A percentile compares a stretch with the other conserved stretches of the same genome.
phyloP scores from a whole-genome alignment of 2,113 vertebrate species.

The Ceyx cyanopectus region DNA sequence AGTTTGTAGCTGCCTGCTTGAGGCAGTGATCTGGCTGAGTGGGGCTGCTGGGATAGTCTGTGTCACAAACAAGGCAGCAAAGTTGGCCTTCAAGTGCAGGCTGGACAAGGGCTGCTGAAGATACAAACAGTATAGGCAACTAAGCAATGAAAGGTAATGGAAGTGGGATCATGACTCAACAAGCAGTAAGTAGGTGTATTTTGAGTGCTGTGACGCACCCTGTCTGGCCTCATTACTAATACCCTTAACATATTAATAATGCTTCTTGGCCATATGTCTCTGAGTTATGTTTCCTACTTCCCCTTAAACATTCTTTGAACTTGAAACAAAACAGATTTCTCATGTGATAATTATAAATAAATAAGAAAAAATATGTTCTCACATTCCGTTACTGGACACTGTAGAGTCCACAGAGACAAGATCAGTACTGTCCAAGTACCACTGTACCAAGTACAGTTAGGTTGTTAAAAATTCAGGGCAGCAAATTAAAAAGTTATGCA shows the following conservation, averaged over 20 bases:
- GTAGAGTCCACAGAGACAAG: not conserved
- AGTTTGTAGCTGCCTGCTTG: not conserved
- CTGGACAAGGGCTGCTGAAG: not conserved
- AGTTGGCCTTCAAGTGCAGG: not conserved
- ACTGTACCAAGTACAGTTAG: not conserved
- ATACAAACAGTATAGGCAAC: not conserved
- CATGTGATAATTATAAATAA: slow-evolving; percentile 26
- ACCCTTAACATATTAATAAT: not conserved
- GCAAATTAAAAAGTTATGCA: not conserved
- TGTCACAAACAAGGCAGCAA: accelerated
- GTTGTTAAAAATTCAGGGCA: not conserved
- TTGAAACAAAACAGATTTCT: not conserved
- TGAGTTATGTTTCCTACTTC: slow-evolving; percentile 18
- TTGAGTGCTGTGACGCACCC: not conserved
- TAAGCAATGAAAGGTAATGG: not conserved
- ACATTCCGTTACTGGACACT: not conserved
- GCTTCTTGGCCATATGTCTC: not conserved
- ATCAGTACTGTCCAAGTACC: not conserved
- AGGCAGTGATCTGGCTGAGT: not conserved
- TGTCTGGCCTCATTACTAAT: not conserved
- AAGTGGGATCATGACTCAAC: not conserved
- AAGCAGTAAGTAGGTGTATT: not conserved
- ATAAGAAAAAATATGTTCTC: not conserved
- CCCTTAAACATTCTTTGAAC: not conserved
- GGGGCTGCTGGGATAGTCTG: not conserved